A percentile compares a stretch with the other conserved stretches of the same genome.
phyloP scores from a whole-genome alignment of 2,797 vertebrate genomes.

The Euphonia xanthogaster region DNA sequence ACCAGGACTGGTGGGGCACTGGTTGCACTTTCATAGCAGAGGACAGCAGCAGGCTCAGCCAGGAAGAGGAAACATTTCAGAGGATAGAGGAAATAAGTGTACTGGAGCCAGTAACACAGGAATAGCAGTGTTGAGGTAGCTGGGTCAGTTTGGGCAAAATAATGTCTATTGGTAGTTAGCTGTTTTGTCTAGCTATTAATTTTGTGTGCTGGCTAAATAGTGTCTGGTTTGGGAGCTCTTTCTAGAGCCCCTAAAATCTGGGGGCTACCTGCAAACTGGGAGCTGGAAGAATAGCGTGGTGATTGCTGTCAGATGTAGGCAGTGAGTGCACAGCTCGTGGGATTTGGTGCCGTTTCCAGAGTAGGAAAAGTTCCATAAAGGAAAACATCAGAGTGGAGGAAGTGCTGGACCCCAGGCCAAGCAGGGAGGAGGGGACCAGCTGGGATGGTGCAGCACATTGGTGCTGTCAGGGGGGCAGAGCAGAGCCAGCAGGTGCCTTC shows the following conservation, averaged over 20 bases:
- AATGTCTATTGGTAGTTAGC: background rate
- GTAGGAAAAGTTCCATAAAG: background rate
- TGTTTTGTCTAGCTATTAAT: background rate
- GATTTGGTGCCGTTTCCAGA: background rate
- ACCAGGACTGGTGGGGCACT: background rate
- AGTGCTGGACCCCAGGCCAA: rapidly evolving
- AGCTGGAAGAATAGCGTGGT: background rate
- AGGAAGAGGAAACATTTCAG: background rate
- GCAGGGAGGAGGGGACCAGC: background rate
- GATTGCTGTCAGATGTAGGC: background rate
- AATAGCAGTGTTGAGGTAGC: background rate
- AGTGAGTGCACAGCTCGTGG: background rate
- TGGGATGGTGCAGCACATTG: rapidly evolving
- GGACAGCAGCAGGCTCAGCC: background rate
- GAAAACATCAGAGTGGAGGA: background rate
- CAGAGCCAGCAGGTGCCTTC: background rate
- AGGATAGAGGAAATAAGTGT: background rate
- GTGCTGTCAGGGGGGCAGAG: background rate
- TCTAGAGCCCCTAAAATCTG: background rate
- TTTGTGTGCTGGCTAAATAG: background rate
- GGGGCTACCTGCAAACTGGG: background rate
- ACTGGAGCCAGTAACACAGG: background rate
- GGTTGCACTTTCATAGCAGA: background rate
- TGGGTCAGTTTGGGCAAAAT: background rate
- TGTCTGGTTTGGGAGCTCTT: background rate